Evolutionary conservation across 1,140 invertebrate species (phyloP), one percentile per base, ranked within the genome.

Genomic region (Diorhabda sublineata): DNA sequence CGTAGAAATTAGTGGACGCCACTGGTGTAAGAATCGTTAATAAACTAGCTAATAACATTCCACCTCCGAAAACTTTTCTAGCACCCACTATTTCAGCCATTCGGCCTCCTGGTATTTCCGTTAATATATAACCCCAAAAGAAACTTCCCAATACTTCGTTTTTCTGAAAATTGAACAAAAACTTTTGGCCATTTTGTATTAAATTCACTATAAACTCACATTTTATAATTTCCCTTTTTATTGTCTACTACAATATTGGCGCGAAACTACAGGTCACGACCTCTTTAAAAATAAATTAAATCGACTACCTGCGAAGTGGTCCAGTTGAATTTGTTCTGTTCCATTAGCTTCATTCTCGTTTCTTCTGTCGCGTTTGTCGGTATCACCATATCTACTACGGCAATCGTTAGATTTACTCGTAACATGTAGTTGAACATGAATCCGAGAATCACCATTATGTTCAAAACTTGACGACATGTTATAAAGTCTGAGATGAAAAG

Each of bases 391-490:
- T 90, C 91, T 5, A 95, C 92, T 63, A 97, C 93, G 67, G 93
- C 92, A 58, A 96, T 93, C 66, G 92, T 95, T 9, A 96, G 84
- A 82, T 96, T 96, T 3, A 96, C 92, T 45, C 94, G 85, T 8
- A 95, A 81, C 81, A 94, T 92, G 84, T 95, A 96, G 79, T 94
- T 93, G 81, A 93, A 84, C 90, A 93, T 93, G 81, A 94, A 94
- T 65, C 92, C 92, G 45, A 93, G 81, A 66, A 94, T 90, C 52
- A 93, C 91, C 89, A 95, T 92, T 47, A 92, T 85, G 82, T 92
- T 92, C 60, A 95, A 81, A 45, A 93, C 87, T 84, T 91, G 89
- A 42, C 90, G 88, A 82, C 91, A 93, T 83, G 88, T 87, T 78
- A 93, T 41, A 60, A 71, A 73, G 66, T 76, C 76, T 77, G 68